Evolutionary conservation across 2,797 vertebrate species (phyloP).

Genomic region (Megaceryle alcyon): DNA sequence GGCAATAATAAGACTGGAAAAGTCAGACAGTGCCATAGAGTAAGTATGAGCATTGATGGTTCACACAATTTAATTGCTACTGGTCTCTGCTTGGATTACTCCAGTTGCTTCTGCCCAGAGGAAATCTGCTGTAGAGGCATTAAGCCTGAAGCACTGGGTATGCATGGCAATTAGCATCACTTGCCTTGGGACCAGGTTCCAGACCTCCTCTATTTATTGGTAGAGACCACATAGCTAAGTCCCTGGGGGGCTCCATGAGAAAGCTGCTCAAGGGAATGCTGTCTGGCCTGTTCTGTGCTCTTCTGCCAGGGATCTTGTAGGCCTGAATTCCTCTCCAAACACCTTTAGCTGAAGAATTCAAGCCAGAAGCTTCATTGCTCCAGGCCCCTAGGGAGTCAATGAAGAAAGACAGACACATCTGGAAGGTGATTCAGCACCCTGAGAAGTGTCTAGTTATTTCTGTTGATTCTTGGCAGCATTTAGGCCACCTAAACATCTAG

Average conservation of each 20-base stretch:
- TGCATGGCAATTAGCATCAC: background rate
- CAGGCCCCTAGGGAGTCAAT: background rate
- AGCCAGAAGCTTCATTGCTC: slow-evolving; percentile 21
- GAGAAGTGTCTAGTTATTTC: background rate
- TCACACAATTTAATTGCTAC: background rate
- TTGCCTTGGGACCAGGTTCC: background rate
- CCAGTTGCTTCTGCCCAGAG: background rate
- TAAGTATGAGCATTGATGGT: background rate
- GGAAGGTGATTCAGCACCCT: slow-evolving; percentile 12
- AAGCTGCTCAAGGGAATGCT: slow-evolving; percentile 25
- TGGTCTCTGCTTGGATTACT: background rate
- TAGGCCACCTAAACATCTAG: background rate
- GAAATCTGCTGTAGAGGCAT: background rate
- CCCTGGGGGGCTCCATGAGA: background rate
- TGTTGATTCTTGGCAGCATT: background rate
- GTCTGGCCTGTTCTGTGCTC: slow-evolving; percentile 39
- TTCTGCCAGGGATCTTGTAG: background rate
- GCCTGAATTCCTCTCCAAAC: slow-evolving; percentile 30
- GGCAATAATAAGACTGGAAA: background rate
- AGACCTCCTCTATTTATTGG: background rate
- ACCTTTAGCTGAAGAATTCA: slow-evolving; percentile 3
- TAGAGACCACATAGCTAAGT: background rate
- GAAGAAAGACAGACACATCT: background rate
- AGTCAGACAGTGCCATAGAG: background rate
- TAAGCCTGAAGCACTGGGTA: background rate